Evolutionary conservation across 2,113 vertebrate species (phyloP).

Genomic region (Rhinogobius similis): DNA sequence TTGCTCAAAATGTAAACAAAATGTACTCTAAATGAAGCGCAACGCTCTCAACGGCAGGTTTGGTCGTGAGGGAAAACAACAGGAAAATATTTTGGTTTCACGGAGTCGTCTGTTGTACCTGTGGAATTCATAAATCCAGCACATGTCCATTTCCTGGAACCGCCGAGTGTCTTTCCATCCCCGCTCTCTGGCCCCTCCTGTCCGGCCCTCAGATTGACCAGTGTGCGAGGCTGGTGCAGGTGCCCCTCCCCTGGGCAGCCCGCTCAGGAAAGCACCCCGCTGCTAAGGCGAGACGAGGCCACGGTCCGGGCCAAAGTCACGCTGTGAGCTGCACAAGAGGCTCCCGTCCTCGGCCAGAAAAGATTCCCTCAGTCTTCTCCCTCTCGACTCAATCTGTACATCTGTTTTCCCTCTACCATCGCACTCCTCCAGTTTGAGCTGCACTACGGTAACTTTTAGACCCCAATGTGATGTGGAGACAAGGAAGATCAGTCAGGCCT

Average conservation of each 20-base stretch:
- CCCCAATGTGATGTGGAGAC: slow-evolving; percentile 24
- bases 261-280: slow-evolving; percentile 81
- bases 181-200: slow-evolving; percentile 43
- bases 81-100: slow-evolving; percentile 57
- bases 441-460: slow-evolving; percentile 10
- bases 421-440: slow-evolving; percentile 22
- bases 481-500: too few species aligned
- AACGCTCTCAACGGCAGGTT: background rate
- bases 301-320: slow-evolving; percentile 71
- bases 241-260: slow-evolving; percentile 83
- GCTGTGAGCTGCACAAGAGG: slow-evolving; percentile 80
- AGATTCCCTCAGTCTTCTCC: slow-evolving; percentile 45
- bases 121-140: slow-evolving; percentile 73
- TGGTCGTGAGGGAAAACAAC: slow-evolving; percentile 24
- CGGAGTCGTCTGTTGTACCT: slow-evolving; percentile 70
- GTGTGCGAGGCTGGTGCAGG: slow-evolving; percentile 78
- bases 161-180: slow-evolving; percentile 76
- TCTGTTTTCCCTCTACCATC: slow-evolving; percentile 78
- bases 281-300: slow-evolving; percentile 81
- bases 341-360: slow-evolving; percentile 77
- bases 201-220: slow-evolving; percentile 58
- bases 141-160: slow-evolving; percentile 78
- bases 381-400: slow-evolving; percentile 73
- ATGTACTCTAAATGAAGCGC: too few species aligned
- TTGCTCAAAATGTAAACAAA: too few species aligned